Evolutionary conservation across 92 coral and sea anemone genomes (phyloP).

Genomic region (Paramuricea clavata): DNA sequence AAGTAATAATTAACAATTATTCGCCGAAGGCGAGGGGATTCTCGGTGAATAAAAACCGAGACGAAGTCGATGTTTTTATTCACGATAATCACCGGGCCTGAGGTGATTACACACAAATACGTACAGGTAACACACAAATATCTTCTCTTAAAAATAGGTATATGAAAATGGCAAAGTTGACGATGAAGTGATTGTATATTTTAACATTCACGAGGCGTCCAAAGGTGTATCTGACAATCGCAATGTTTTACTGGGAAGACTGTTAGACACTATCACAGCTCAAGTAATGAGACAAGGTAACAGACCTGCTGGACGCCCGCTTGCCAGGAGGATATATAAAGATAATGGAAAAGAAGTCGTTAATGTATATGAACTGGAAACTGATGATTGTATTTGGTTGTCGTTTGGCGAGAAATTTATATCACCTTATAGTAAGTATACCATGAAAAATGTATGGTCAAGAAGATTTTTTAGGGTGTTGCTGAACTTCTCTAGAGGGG

Average conservation of each 20-base stretch:
- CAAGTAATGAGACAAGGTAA: constrained; percentile 75
- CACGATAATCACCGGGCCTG: too few relatives aligned
- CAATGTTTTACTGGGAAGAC: constrained; percentile 76
- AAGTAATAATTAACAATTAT: too few relatives aligned
- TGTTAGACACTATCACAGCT: constrained; percentile 90
- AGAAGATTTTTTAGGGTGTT: too few relatives aligned
- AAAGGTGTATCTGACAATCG: constrained; percentile 83
- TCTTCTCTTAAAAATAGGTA: constrained; percentile 59
- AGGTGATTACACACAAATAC: too few relatives aligned
- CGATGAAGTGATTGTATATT: constrained; percentile 78
- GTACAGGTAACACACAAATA: not conserved
- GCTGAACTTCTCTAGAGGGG: too few relatives aligned
- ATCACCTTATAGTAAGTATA: constrained; percentile 75
- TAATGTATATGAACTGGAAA: constrained; percentile 78
- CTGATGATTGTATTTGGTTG: constrained; percentile 93
- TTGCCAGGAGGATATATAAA: constrained; percentile 84
- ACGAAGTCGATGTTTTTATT: too few relatives aligned
- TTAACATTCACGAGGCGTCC: constrained; percentile 93
- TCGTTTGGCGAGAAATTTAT: constrained; percentile 96
- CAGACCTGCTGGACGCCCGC: constrained; percentile 88
- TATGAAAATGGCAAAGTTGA: constrained; percentile 89
- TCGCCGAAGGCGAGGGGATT: too few relatives aligned
- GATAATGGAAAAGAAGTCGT: constrained; percentile 85
- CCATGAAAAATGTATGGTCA: too few relatives aligned
- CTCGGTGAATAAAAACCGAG: too few relatives aligned